Base-by-base conservation (phyloP, 2,797 vertebrate species). In the Pipistrellus nathusii region DNA sequence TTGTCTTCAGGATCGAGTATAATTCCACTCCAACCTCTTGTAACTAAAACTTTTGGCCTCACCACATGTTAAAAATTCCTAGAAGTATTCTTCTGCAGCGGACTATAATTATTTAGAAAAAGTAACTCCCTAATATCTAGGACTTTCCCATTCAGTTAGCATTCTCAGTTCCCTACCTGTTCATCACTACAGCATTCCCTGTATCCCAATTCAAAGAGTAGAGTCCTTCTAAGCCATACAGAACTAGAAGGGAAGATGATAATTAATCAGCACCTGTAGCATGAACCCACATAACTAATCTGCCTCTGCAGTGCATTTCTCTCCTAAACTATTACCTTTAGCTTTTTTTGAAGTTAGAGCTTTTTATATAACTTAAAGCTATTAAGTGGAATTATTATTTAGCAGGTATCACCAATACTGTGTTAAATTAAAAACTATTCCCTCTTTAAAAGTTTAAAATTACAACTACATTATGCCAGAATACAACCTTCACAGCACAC, bases 381-480 rank as follows among this genome's bases (percentile, higher is more conserved):
- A 38, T 55, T 75, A 75, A 88, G 55, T 46, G 62, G 25, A 89
- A 80, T 87, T 85, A 91, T 73, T 90, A 69, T 55, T 94, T 93
- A 76, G 57, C 27, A 92, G 72, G 48, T 59, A 68, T 66, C 38
- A 35, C 48, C 48, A 12, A 94, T 57, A 77, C 32, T n/a, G 9
- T 21, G 15, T 72, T 94, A 94, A 93, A 94, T 90, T 62, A 30
- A 72, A 87, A 90, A 80, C 4, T 4, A 7, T 71, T 92, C 44
- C 30, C 44, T 75, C 73, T 92, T 76, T 64, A 55, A 51, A 92
- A 82, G 5, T 86, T 91, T 84, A 85, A 95, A 91, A 62, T 85
- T 44, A 83, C 41, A 95, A 71, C 85, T 78, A 62, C 7, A 44
- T 78, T 76, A 32, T 32, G 6, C 18, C n/a, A 35, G n/a, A 72